Evolutionary conservation across 2,113 vertebrate species (phyloP).

Genomic region (Xenopus borealis): DNA sequence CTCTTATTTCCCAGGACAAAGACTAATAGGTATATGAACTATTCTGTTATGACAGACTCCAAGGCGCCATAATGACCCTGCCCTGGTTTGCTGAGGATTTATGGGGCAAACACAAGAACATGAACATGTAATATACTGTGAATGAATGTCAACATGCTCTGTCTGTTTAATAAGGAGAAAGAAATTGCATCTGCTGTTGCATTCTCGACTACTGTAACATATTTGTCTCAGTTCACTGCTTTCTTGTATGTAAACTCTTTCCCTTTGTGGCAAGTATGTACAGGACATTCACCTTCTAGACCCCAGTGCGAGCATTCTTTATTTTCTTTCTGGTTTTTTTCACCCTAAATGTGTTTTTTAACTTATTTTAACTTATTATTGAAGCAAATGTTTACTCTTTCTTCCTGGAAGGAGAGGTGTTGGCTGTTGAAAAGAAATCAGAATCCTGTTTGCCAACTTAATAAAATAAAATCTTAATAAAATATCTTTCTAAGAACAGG

Average conservation of each 20-base stretch:
- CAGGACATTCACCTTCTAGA: background rate
- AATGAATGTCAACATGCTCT: constrained; percentile 45
- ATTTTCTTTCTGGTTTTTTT: no score
- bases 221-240: constrained; percentile 49
- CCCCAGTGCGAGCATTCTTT: no score
- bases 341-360: no score
- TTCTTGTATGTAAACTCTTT: constrained; percentile 40
- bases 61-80: constrained; percentile 49
- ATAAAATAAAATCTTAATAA: no score
- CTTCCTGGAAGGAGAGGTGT: background rate
- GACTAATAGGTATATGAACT: constrained; percentile 28
- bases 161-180: constrained; percentile 46
- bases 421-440: background rate
- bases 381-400: background rate
- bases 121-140: constrained; percentile 40
- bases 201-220: constrained; percentile 53
- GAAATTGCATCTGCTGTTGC: constrained; percentile 38
- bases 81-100: constrained; percentile 43
- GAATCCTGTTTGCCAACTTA: no score
- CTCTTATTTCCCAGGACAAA: constrained; percentile 43
- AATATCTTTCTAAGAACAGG: no score
- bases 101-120: constrained; percentile 34
- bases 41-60: constrained; percentile 48
- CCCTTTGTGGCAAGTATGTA: constrained; percentile 4
- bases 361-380: no score